Base-by-base conservation (phyloP, 23 tunicate genomes). In the Diplosoma virens region DNA sequence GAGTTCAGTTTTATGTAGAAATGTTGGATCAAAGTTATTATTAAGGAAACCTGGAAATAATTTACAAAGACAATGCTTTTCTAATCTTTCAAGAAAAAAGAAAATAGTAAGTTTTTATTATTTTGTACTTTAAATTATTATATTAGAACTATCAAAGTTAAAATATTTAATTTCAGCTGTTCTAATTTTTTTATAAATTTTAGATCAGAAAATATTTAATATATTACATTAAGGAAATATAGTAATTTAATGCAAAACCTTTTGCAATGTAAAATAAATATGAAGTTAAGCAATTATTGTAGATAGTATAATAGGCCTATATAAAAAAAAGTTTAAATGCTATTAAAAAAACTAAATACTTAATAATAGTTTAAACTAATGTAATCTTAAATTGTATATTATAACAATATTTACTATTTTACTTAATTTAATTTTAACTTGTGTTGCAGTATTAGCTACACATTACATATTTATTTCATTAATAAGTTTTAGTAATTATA, bases 1-100 rank as follows among this genome's bases (percentile, higher is more conserved):
- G 78, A 5, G 48, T 4, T 72, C 78, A 72, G 63, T 33, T 16
- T 48, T 72, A 23, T 11, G 78, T 48, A 31, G 78, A 72, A 72
- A 47, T 47, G 6, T 72, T 3, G 78, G 78, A 4, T 72, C 78
- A 28, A 72, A 50, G 33, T 36, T 72, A 17, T 29, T 72, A 11
- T 27, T 72, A 34, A 35, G 46, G 36, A 21, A 72, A 16, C 78
- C 18, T 47, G 78, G 60, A 22, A 16, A 2, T 14, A 17, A 47
- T 9, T 3, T 47, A 5, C 59, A 50, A 50, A 31, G 48, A 2
- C 78, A 72, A 20, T 33, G 48, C 9, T 9, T 72, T 25, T 72
- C 78, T 9, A 47, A 50, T 50, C 25, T 72, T 16, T 47, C 60
- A 25, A 72, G 78, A 50, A 17, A 21, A 72, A 72, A 72, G 25